Evolutionary conservation across 2,113 vertebrate species (phyloP).

Genomic region (Sakesphorus luctuosus): DNA sequence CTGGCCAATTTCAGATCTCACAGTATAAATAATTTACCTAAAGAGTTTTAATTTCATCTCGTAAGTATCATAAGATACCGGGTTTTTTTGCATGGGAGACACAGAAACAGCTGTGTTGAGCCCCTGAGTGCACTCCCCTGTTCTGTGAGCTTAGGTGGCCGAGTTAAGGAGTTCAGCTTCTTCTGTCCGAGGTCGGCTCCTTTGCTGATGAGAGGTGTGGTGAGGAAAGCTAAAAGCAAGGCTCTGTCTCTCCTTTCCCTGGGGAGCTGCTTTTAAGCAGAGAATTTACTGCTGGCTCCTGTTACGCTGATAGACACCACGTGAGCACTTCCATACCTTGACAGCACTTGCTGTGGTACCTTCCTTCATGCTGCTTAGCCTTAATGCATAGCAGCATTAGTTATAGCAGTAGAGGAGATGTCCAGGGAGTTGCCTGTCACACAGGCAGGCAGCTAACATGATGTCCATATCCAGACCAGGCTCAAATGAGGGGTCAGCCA

Average conservation of each 20-base stretch:
- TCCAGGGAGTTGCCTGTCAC: neutral
- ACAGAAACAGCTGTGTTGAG: neutral
- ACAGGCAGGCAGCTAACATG: neutral
- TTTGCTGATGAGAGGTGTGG: neutral
- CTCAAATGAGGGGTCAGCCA: neutral
- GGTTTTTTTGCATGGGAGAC: fast-evolving
- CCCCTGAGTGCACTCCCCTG: neutral
- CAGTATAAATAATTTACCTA: neutral
- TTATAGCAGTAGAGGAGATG: neutral
- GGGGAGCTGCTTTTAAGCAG: neutral
- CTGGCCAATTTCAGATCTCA: neutral
- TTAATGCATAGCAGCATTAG: neutral
- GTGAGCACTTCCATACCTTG: neutral
- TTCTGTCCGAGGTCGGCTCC: neutral
- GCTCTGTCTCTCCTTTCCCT: neutral
- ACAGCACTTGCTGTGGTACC: fast-evolving
- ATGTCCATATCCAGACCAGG: neutral
- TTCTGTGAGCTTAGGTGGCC: neutral
- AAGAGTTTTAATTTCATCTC: neutral
- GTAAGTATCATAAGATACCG: neutral
- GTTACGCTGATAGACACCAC: neutral
- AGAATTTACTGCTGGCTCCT: neutral
- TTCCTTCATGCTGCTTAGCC: neutral
- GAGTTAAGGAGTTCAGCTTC: neutral
- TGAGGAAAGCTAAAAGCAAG: neutral